These are phyloP conservation scores for Poeciliopsis turneri DNA, from an alignment of 2,797 vertebrate genomes.

Conservation along the genomic window DNA sequence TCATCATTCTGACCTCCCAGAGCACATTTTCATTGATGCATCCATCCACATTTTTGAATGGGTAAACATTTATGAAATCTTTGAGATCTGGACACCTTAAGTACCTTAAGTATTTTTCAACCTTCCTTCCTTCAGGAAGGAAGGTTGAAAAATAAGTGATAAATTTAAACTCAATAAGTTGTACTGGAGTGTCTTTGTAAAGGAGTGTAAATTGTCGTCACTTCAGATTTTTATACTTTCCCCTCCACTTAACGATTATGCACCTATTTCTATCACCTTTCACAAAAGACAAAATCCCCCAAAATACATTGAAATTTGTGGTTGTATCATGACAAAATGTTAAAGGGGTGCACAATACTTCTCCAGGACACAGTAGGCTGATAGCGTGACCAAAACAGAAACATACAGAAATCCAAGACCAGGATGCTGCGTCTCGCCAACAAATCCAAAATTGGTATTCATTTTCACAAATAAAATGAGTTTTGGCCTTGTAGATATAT, in stretches of 20 bases:
- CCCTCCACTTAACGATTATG: neutral
- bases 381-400: neutral
- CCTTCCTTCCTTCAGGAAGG: neutral
- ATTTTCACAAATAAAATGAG: neutral
- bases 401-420: neutral
- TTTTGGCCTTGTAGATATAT: neutral
- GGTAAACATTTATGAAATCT: neutral
- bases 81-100: neutral
- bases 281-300: neutral
- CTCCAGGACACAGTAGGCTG: neutral
- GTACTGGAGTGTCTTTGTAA: neutral
- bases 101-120: no score
- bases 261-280: neutral
- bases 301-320: neutral
- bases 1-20: neutral
- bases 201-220: neutral
- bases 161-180: neutral
- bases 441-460: neutral
- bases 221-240: neutral
- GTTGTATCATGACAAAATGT: neutral
- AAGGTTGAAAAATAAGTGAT: neutral
- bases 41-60: neutral
- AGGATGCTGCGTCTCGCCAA: neutral
- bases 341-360: neutral
- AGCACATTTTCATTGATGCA: neutral